Percentiles rank a stretch among this genome's conserved stretches.
Conservation (phyloP, 2,113 vertebrate genomes). For the Rousettus leschenaultii region DNA sequence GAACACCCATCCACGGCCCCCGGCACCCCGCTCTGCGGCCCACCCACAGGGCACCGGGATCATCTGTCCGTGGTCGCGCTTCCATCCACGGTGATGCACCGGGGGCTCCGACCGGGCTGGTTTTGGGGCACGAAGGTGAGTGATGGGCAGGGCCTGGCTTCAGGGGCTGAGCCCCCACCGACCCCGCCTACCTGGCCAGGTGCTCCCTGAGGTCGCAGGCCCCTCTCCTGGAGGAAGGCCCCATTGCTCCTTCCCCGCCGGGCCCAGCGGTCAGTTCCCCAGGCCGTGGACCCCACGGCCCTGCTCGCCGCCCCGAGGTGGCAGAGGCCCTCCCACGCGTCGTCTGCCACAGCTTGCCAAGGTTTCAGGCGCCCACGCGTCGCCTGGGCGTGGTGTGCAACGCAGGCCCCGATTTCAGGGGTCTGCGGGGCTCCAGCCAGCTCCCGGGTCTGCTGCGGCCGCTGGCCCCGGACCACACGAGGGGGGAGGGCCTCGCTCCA, state of each 20-base stretch:
- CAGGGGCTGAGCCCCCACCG: neutral
- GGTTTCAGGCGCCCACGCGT: neutral
- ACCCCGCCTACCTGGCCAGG: neutral
- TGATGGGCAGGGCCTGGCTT: neutral
- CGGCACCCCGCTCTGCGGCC: accelerated
- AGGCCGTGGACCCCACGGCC: neutral
- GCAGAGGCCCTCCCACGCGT: accelerated
- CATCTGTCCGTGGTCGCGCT: neutral
- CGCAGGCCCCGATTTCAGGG: accelerated
- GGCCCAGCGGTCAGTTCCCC: neutral
- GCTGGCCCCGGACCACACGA: accelerated
- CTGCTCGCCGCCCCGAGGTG: neutral
- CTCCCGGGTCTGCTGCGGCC: neutral
- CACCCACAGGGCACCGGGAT: neutral
- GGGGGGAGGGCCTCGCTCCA: too few relatives aligned
- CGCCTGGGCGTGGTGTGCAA: neutral
- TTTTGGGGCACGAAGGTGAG: accelerated
- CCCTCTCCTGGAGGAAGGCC: neutral
- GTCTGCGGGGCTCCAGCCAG: neutral
- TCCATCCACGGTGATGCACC: neutral
- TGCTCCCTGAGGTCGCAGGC: neutral
- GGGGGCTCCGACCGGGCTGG: neutral
- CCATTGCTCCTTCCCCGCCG: neutral
- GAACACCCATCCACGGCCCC: accelerated
- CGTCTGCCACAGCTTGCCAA: neutral